Evolutionary conservation across 2,797 vertebrate species (phyloP).

Genomic region (Poecilia picta): DNA sequence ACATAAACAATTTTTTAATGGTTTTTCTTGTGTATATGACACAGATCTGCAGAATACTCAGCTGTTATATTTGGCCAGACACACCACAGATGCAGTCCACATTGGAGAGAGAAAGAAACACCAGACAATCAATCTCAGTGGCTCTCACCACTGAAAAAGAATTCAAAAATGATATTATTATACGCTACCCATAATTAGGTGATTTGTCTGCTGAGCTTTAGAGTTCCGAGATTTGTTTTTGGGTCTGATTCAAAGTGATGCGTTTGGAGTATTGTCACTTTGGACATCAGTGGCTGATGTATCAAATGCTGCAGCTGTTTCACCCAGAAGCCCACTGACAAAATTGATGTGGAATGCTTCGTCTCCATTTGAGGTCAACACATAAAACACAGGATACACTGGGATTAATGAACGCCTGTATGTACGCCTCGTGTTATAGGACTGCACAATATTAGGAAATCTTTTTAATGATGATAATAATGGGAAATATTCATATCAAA

Average conservation of each 20-base stretch:
- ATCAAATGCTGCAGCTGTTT: constrained; percentile 59
- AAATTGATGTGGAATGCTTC: constrained; percentile 38
- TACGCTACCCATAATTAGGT: not conserved
- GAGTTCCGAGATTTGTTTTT: constrained; percentile 35
- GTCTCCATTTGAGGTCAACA: constrained; percentile 26
- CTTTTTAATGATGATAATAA: not conserved
- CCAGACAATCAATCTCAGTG: constrained; percentile 38
- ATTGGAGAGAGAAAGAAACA: constrained; percentile 36
- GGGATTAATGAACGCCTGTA: not conserved
- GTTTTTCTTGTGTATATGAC: constrained; percentile 12
- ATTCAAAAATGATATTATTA: constrained; percentile 26
- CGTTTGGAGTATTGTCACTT: constrained; percentile 46
- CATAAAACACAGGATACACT: constrained; percentile 24
- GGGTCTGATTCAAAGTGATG: constrained; percentile 32
- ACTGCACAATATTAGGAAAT: not conserved
- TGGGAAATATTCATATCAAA: not conserved
- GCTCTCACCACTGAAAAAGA: constrained; percentile 37
- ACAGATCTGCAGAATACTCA: constrained; percentile 40
- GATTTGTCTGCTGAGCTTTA: constrained; percentile 13
- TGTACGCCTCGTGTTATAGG: not conserved
- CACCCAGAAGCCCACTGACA: constrained; percentile 36
- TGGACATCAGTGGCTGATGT: constrained; percentile 35
- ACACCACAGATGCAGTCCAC: constrained; percentile 51
- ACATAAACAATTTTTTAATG: constrained; percentile 29
- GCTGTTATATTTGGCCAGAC: constrained; percentile 58